Conservation (phyloP, 2,797 vertebrate species). For the Neosalanx taihuensis region DNA sequence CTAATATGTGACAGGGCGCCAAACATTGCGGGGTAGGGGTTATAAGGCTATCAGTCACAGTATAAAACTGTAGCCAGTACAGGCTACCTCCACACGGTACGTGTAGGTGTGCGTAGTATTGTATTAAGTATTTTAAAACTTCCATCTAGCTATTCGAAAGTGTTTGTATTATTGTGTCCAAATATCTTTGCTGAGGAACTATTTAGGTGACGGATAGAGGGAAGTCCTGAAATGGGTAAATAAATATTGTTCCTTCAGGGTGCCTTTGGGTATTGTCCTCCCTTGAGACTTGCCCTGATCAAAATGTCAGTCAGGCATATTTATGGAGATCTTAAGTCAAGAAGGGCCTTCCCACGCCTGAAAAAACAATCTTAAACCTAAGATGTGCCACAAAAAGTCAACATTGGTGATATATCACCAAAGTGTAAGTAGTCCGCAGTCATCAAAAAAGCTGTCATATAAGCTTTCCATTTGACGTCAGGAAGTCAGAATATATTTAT, state of each 20-base stretch:
- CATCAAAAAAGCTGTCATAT: too few species aligned
- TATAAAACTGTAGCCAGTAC: neutral
- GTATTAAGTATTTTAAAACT: neutral
- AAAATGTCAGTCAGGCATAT: conserved; percentile 45
- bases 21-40: neutral
- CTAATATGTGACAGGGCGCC: conserved; percentile 54
- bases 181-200: neutral
- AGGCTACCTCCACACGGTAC: neutral
- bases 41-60: conserved; percentile 32
- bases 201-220: neutral
- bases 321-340: conserved; percentile 43
- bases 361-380: neutral
- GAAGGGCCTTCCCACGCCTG: neutral
- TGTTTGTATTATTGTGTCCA: neutral
- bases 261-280: neutral
- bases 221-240: conserved; percentile 5
- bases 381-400: neutral
- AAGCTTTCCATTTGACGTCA: neutral
- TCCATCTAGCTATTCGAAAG: neutral
- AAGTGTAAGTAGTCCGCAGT: too few species aligned
- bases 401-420: too few species aligned
- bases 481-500: neutral
- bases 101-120: neutral
- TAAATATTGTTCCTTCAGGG: conserved; percentile 10
- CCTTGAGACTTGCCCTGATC: conserved; percentile 28